Base-by-base conservation (phyloP, 53 echinoderm and acorn worm species). In the Holothuria scabra region DNA sequence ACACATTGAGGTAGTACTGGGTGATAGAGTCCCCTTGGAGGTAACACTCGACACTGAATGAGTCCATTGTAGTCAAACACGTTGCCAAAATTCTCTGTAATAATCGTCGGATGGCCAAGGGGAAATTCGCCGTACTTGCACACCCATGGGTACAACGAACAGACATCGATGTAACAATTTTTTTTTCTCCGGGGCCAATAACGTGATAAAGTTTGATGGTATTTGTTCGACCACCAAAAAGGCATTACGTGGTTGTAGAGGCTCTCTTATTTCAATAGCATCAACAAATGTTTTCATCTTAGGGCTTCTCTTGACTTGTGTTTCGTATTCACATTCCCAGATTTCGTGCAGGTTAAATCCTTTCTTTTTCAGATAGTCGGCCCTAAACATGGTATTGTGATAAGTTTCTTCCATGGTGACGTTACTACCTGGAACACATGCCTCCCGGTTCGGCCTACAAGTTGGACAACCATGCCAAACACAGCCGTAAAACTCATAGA, bases 11-110 rank as follows among this genome's bases (percentile, higher is more conserved):
- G 92, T 1, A 89, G 64, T 5, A 86, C 86, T 12, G 89, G 92
- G 48, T 86, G 87, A 78, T 86, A 89, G 16, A 92, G 57, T 0
- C 30, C 9, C 0, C 74, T 65, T 25, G 92, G 92, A 4, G 92
- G 92, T 11, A 76, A 62, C 0, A 89, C 70, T 41, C 83, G 82
- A 24, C 92, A 92, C n/a, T 83, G 67, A 0, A 89, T 31, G 14
- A 92, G 19, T 4, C 93, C 87, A 34, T 82, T 83, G 56, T 89
- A 92, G 34, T 67, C 28, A 16, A 60, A 56, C 18, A 89, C 48
- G 44, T 58, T 35, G 12, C 60, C n/a, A 65, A 92, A 92, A 41
- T 89, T 62, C 18, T 92, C 84, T 10, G 86, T 89, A 48, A 89
- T 82, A 20, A 88, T 86, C 0, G 29, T n/a, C n/a, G n/a, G n/a